A percentile compares a stretch with the other conserved stretches of the same genome.
These are phyloP conservation scores for Himalopsyche tibetana DNA, from an alignment of 2,888 invertebrate species.

Conservation along the genomic window DNA sequence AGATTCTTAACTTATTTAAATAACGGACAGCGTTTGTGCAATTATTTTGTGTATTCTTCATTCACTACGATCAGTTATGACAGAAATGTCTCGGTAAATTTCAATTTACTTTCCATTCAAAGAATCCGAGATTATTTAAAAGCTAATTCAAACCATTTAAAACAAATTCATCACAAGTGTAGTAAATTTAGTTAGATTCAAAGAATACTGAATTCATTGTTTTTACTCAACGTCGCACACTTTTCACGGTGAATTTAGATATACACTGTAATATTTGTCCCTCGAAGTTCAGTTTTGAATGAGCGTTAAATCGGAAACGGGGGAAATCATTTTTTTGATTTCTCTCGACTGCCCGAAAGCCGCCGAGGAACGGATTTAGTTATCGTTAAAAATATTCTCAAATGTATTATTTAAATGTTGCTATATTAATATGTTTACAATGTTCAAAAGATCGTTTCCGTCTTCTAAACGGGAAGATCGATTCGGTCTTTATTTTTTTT, in stretches of 20 bases:
- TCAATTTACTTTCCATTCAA: slow-evolving; percentile 3
- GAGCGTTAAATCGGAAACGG: not conserved
- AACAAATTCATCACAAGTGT: too few species aligned
- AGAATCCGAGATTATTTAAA: not conserved
- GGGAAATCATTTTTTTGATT: not conserved
- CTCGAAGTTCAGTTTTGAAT: not conserved
- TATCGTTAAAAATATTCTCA: slow-evolving; percentile 32
- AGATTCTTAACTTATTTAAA: slow-evolving; percentile 18
- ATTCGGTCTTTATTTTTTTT: not conserved
- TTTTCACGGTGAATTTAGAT: not conserved
- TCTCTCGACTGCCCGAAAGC: not conserved
- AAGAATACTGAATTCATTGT: too few species aligned
- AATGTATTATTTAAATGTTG: slow-evolving; percentile 23
- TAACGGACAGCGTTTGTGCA: not conserved
- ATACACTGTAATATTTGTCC: not conserved
- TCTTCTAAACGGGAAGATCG: not conserved
- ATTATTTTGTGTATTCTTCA: slow-evolving; percentile 35
- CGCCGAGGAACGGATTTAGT: slow-evolving; percentile 7
- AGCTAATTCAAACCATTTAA: not conserved
- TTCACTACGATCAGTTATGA: not conserved
- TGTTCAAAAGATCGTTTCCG: not conserved
- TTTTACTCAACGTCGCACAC: too few species aligned
- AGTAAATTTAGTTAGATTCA: too few species aligned
- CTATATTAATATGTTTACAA: not conserved
- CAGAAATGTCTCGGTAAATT: not conserved